Base-by-base conservation (phyloP, 2,888 invertebrate species). In the Sminthurides aquaticus region DNA sequence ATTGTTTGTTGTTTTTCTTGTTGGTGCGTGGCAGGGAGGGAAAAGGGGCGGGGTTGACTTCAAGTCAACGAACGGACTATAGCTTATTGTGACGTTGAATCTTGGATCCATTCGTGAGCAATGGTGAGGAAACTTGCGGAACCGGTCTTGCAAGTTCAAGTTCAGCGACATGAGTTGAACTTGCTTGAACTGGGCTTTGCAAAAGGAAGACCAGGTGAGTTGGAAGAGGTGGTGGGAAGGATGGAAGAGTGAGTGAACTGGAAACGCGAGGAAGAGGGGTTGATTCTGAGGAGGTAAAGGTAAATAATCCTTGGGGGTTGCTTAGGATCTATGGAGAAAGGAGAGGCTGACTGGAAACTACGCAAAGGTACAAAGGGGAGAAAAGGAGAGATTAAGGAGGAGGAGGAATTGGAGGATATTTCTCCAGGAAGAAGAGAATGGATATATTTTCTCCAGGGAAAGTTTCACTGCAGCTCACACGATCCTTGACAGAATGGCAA, bases 131-230 rank as follows among this genome's bases (percentile, higher is more conserved):
- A 49, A 52, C 64, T 65, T 57, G 71, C 66, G 57, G 66, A 70
- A 72, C 72, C 69, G 70, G 70, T 72, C 70, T 69, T 67, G 60
- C 68, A 63, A 70, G 71, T 68, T 70, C 70, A 70, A 70, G 72
- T 72, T 70, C 72, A 70, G 59, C 59, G 66, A 55, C 66, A 63
- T 57, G 52, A 24, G 22, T 64, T 60, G n/a, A 60, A 59, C 34
- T 49, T 24, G 58, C 49, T 1, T 49, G 25, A 27, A 34, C 43
- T 34, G 43, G 43, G 43, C 43, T 34, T 34, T 5, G 15, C 15
- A 34, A 34, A 5, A 34, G 43, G 43, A 34, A 34, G 43, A 11
- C 15, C 43, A 34, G 43, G 43, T 34, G 15, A 34, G 43, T 5
- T 11, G 15, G 8, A 34, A 34, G 43, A 11, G 15, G 43, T 34